Conservation (phyloP, 2,113 vertebrate species). For the Meriones unguiculatus region DNA sequence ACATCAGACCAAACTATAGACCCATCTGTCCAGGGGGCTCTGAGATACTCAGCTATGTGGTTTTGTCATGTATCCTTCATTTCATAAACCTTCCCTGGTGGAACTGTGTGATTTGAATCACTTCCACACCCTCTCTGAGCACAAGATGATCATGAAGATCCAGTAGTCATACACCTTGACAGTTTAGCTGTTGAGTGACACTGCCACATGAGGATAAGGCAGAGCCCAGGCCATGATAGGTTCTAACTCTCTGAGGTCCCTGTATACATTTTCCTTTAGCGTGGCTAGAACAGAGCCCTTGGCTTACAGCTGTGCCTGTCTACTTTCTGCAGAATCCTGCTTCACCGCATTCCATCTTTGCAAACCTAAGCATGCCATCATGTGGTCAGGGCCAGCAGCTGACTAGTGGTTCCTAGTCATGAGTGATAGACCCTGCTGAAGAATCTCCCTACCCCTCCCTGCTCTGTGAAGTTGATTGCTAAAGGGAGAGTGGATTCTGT, state of each 20-base stretch:
- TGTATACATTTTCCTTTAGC: not conserved
- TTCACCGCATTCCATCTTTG: fast-evolving
- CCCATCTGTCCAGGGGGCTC: not conserved
- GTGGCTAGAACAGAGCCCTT: not conserved
- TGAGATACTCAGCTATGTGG: not conserved
- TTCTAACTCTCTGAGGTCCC: not conserved
- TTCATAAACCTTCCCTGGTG: not conserved
- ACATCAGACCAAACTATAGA: not conserved
- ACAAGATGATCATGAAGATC: not conserved
- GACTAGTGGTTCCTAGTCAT: fast-evolving
- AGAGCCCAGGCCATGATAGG: fast-evolving
- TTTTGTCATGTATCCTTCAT: no score
- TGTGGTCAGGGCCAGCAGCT: not conserved
- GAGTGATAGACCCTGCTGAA: not conserved
- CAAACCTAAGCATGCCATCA: not conserved
- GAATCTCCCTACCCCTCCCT: not conserved
- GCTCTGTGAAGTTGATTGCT: not conserved
- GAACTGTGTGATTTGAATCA: not conserved
- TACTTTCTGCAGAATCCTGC: not conserved
- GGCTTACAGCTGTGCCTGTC: not conserved
- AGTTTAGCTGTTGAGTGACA: fast-evolving
- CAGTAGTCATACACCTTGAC: fast-evolving
- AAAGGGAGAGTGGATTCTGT: not conserved
- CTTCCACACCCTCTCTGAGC: not conserved
- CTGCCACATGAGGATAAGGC: fast-evolving